These are phyloP conservation scores for Arremon brunneinucha DNA, from an alignment of 2,797 vertebrate species.

Conservation along the genomic window DNA sequence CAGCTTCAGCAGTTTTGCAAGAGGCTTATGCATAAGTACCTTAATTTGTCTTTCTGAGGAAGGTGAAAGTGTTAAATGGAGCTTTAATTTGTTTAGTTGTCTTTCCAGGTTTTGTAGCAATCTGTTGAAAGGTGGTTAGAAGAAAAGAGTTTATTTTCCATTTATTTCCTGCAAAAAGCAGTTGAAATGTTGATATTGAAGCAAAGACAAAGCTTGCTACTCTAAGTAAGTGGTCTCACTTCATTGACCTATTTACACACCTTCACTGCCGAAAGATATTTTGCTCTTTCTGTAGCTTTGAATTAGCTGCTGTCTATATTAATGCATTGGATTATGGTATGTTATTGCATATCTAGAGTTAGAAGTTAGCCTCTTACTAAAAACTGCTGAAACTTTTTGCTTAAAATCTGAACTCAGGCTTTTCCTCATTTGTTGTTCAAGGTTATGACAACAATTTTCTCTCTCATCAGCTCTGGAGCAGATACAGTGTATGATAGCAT, in stretches of 20 bases:
- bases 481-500: not conserved
- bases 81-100: not conserved
- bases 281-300: not conserved
- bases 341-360: not conserved
- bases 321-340: not conserved
- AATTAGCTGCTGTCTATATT: not conserved
- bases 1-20: conserved; percentile 10
- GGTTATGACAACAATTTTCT: not conserved
- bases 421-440: not conserved
- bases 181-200: not conserved
- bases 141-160: not conserved
- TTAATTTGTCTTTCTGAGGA: not conserved
- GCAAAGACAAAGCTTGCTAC: not conserved
- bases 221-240: not conserved
- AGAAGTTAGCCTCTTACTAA: not conserved
- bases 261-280: not conserved
- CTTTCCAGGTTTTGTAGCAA: not conserved
- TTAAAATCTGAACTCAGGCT: not conserved
- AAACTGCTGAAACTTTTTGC: not conserved
- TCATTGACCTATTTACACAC: not conserved
- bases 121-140: not conserved
- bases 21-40: not conserved
- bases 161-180: not conserved
- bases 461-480: not conserved
- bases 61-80: conserved; percentile 25